Conservation (phyloP, 2,888 invertebrate genomes). For the Beris morrisii region DNA sequence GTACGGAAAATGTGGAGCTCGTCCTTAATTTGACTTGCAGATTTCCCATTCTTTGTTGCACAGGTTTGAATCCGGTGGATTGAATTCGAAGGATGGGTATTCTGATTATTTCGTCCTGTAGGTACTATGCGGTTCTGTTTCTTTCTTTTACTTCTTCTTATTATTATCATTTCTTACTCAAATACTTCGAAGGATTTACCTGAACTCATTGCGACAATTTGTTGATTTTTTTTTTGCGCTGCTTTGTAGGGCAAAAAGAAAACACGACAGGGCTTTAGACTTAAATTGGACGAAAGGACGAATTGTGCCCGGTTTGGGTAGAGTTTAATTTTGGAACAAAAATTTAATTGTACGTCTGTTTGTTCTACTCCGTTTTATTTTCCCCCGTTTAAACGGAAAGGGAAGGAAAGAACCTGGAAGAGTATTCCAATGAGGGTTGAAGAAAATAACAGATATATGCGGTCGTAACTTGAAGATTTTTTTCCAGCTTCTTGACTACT, state of each 20-base stretch:
- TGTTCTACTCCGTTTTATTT: constrained; percentile 14
- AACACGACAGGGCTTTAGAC: too few relatives aligned
- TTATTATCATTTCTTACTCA: neutral
- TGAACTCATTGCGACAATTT: too few relatives aligned
- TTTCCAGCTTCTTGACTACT: constrained; percentile 3
- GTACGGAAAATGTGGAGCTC: constrained; percentile 18
- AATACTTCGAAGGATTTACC: too few relatives aligned
- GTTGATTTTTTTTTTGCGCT: too few relatives aligned
- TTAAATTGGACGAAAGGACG: too few relatives aligned
- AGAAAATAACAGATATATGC: neutral
- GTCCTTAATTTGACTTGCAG: constrained; percentile 31
- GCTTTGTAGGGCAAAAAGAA: too few relatives aligned
- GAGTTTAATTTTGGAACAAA: neutral
- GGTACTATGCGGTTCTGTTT: neutral
- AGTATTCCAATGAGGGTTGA: neutral
- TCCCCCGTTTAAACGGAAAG: neutral
- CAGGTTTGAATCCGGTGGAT: constrained; percentile 7
- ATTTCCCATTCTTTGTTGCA: constrained; percentile 19
- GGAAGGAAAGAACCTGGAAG: neutral
- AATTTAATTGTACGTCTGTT: constrained; percentile 16
- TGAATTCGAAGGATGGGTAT: constrained; percentile 10
- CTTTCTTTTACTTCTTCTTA: neutral
- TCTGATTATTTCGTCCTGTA: neutral
- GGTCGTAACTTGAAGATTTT: constrained; percentile 6
- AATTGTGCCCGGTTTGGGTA: neutral